Conservation (phyloP, 2,797 vertebrate species). For the Uromys caudimaculatus region DNA sequence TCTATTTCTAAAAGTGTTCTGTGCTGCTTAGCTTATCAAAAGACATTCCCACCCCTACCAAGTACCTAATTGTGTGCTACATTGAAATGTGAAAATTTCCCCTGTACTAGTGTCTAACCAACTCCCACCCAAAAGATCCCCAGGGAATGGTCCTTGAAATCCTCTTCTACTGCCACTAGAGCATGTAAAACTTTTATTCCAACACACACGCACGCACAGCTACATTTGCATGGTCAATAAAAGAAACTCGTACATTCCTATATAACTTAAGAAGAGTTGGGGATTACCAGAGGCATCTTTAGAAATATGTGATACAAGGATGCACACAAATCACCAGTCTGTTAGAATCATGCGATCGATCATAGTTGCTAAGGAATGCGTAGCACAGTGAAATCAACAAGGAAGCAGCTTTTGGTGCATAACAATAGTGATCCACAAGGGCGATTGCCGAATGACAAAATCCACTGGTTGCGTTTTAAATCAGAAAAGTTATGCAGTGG, state of each 20-base stretch:
- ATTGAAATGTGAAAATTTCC: slow-evolving; percentile 46
- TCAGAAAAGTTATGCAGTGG: slow-evolving; percentile 55
- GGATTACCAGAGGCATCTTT: slow-evolving; percentile 7
- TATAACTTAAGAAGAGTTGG: neutral
- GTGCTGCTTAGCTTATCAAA: slow-evolving; percentile 63
- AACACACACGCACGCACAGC: neutral
- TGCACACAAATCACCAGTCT: neutral
- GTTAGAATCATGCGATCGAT: slow-evolving; percentile 1
- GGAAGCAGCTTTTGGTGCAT: slow-evolving; percentile 1
- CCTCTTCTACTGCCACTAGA: slow-evolving; percentile 58
- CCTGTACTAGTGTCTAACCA: slow-evolving; percentile 52
- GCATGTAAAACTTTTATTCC: slow-evolving; percentile 65
- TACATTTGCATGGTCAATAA: neutral
- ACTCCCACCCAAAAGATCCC: slow-evolving; percentile 52
- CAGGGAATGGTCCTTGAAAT: slow-evolving; percentile 67
- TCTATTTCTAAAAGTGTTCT: slow-evolving; percentile 67
- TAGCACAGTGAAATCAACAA: neutral
- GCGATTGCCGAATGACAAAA: slow-evolving; percentile 28
- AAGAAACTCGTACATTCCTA: slow-evolving; percentile 41
- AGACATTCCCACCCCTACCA: slow-evolving; percentile 65
- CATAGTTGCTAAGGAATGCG: slow-evolving; percentile 36
- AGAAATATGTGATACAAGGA: neutral
- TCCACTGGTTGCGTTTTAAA: slow-evolving; percentile 20
- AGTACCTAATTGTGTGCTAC: slow-evolving; percentile 69
- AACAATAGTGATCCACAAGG: slow-evolving; percentile 2